Evolutionary conservation across 1,140 invertebrate genomes (phyloP), one percentile per base, ranked within the genome.

Genomic region (Leptonema lineaticorne): DNA sequence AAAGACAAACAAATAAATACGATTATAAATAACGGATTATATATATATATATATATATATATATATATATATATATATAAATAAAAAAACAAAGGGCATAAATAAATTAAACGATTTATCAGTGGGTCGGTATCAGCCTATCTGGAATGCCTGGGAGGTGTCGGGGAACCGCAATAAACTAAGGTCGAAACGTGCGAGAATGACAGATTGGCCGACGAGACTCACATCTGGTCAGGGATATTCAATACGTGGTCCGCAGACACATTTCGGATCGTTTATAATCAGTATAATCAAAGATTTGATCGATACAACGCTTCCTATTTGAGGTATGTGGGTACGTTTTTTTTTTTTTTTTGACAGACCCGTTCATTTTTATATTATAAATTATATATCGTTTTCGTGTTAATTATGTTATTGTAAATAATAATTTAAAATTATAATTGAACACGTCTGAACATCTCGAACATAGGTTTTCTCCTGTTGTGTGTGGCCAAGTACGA

Each of bases 61-160:
- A 33, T 11, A 33, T 33, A 33, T 6, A 11, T 33, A 9, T 18
- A n/a, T 28, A 62, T 37, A 30, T 56, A 30, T 16, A 8, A 67
- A 58, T 26, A 16, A 57, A 67, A 28, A 56, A 14, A 66, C 29
- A 59, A 67, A 67, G 62, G 62, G 62, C 27, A 28, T 59, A 24
- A 24, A 67, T 67, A 67, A 67, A 67, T 67, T 67, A 67, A 67
- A 67, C 65, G 65, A 67, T 67, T 67, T 67, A 67, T 67, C 65
- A 67, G 65, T 20, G 11, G 24, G 63, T 29, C 46, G 9, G 63
- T 66, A 66, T 66, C 65, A 27, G 56, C 30, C 30, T 58, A 67
- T 59, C 65, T 59, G 65, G 65, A 67, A 67, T 67, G 65, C 56
- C 26, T 45, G 37, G 56, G 53, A 67, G 65, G 65, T 67, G 65